These are phyloP conservation scores for Oreochromis niloticus DNA, from an alignment of 2,113 vertebrate genomes.

Conservation along the genomic window DNA sequence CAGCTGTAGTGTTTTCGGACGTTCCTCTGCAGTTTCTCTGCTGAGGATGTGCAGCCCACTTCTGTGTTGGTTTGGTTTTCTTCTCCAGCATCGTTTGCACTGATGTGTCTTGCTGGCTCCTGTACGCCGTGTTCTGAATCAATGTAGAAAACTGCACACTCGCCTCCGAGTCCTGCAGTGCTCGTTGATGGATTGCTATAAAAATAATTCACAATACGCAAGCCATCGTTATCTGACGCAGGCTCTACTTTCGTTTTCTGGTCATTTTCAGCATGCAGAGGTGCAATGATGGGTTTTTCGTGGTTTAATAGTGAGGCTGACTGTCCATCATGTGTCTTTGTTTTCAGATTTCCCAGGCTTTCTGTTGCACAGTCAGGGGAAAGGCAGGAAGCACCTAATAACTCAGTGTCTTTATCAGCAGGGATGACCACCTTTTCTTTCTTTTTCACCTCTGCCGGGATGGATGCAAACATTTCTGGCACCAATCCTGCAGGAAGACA, in stretches of 20 bases:
- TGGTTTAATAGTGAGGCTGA: not conserved
- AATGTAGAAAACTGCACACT: not conserved
- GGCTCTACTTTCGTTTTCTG: constrained; percentile 13
- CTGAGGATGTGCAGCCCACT: constrained; percentile 5
- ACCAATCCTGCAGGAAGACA: not conserved
- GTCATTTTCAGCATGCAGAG: not conserved
- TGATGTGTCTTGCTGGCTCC: not conserved
- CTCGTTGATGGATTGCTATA: not conserved
- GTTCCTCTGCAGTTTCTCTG: constrained; percentile 23
- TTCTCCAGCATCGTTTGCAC: not conserved
- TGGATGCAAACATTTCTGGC: not conserved
- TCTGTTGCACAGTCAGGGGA: not conserved
- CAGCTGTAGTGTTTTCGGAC: constrained; percentile 57
- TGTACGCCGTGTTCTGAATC: not conserved
- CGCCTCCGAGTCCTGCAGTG: not conserved
- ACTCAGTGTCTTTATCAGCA: not conserved
- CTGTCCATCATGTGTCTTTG: not conserved
- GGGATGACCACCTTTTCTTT: not conserved
- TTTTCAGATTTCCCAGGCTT: not conserved
- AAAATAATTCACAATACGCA: not conserved
- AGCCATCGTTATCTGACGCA: not conserved
- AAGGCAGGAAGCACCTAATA: not conserved
- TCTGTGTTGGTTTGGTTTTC: not conserved
- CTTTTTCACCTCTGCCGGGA: not conserved
- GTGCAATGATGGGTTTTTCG: not conserved